These are phyloP conservation scores for Seriola dumerili DNA, from an alignment of 2,113 vertebrate genomes.

Conservation along the genomic window DNA sequence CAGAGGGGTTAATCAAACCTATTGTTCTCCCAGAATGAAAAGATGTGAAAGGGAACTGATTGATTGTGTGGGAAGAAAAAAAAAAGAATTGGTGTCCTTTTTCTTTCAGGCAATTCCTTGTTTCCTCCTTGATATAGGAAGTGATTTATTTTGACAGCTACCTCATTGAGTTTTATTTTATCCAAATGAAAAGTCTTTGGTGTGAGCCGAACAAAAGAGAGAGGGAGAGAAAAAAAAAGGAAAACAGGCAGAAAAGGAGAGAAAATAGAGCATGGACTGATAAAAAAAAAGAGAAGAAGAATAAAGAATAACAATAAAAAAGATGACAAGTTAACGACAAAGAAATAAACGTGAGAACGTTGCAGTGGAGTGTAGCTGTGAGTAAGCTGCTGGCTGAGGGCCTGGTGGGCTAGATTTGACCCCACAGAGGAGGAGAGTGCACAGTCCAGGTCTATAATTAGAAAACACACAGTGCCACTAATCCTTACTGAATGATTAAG, in stretches of 20 bases:
- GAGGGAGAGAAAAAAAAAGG: neutral
- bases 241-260: neutral
- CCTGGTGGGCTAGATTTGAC: constrained; percentile 62
- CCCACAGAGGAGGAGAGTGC: constrained; percentile 53
- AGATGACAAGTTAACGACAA: constrained; percentile 13
- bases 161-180: constrained; percentile 74
- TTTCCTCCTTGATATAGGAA: constrained; percentile 63
- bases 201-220: constrained; percentile 26
- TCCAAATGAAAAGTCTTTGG: constrained; percentile 73
- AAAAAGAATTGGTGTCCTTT: constrained; percentile 37
- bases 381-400: constrained; percentile 50
- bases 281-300: constrained; percentile 1
- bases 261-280: neutral
- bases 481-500: constrained; percentile 74
- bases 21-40: constrained; percentile 66
- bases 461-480: constrained; percentile 76
- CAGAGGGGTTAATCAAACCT: constrained; percentile 72
- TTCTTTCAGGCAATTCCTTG: constrained; percentile 52
- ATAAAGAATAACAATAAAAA: constrained; percentile 23
- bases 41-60: constrained; percentile 63
- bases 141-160: constrained; percentile 82
- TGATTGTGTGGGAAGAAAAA: constrained; percentile 61
- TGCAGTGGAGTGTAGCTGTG: constrained; percentile 30
- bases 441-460: constrained; percentile 77
- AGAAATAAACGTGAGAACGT: constrained; percentile 37